Percentiles rank a stretch among this genome's conserved stretches.
Conservation (phyloP, 2,888 invertebrate genomes). For the Oeneis ivallda region DNA sequence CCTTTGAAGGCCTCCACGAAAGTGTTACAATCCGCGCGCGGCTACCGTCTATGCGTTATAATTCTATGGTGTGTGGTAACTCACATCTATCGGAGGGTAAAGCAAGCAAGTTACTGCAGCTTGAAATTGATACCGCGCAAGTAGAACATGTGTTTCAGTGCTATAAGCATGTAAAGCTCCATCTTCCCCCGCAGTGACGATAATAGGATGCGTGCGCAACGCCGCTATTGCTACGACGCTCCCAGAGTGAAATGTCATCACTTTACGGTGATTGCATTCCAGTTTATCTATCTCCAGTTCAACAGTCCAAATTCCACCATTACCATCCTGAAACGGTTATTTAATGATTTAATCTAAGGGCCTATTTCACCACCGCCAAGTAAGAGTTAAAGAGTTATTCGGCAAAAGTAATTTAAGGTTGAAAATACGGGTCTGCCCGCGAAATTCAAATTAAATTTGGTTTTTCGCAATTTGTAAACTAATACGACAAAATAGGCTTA, state of each 20-base stretch:
- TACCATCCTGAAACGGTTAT: slow-evolving; percentile 85
- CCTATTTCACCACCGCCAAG: too few relatives aligned
- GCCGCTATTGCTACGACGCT: slow-evolving; percentile 85
- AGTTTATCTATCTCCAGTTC: slow-evolving; percentile 74
- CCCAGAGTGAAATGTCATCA: slow-evolving; percentile 89
- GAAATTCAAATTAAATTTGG: too few relatives aligned
- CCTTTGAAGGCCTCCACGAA: too few relatives aligned
- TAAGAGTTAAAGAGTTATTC: too few relatives aligned
- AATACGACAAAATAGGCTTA: too few relatives aligned
- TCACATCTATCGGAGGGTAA: slow-evolving; percentile 87
- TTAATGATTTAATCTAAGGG: background rate
- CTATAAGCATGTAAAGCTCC: slow-evolving; percentile 89
- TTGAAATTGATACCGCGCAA: slow-evolving; percentile 81
- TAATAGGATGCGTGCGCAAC: slow-evolving; percentile 85
- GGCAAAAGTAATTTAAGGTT: too few relatives aligned
- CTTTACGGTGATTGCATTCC: slow-evolving; percentile 64
- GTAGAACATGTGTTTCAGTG: slow-evolving; percentile 80
- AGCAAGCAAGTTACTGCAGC: slow-evolving; percentile 81
- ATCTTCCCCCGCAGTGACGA: slow-evolving; percentile 87
- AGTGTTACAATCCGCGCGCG: too few relatives aligned
- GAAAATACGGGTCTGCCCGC: too few relatives aligned
- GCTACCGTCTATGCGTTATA: too few relatives aligned
- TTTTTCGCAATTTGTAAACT: too few relatives aligned
- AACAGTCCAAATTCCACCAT: slow-evolving; percentile 86
- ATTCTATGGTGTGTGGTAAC: slow-evolving; percentile 38